Evolutionary conservation across 2,888 invertebrate genomes (phyloP).

Genomic region (Encarsia formosa): DNA sequence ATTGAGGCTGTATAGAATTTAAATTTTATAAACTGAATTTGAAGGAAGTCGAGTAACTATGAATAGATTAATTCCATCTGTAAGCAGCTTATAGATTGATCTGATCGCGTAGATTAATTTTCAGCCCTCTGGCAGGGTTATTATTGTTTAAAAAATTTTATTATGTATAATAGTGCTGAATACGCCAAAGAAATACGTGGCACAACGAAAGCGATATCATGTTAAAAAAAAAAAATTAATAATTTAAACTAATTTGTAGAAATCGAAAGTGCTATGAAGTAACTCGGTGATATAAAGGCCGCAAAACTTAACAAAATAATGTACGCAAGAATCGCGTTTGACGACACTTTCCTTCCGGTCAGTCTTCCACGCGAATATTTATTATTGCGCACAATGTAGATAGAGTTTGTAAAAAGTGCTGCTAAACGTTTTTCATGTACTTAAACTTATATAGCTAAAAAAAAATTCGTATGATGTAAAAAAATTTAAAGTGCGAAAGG

Average conservation of each 20-base stretch:
- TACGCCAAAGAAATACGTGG: slow-evolving; percentile 8
- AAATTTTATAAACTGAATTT: no score
- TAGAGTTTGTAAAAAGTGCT: slow-evolving; percentile 6
- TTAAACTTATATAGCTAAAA: background rate
- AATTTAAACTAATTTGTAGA: slow-evolving; percentile 5
- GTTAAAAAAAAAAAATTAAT: background rate
- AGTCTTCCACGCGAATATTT: slow-evolving; percentile 19
- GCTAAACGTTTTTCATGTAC: background rate
- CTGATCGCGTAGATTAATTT: slow-evolving; percentile 11
- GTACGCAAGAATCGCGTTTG: slow-evolving; percentile 13
- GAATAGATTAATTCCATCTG: slow-evolving; percentile 20
- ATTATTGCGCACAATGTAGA: slow-evolving; percentile 23
- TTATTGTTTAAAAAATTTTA: slow-evolving; percentile 7
- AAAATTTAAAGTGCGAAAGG: background rate
- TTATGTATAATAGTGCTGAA: slow-evolving; percentile 10
- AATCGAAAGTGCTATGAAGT: slow-evolving; percentile 11
- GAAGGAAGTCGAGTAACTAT: slow-evolving; percentile 6
- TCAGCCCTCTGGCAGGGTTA: slow-evolving; percentile 19
- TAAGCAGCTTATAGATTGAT: slow-evolving; percentile 32
- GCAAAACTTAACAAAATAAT: background rate
- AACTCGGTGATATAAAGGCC: background rate
- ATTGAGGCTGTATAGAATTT: no score
- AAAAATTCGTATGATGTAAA: background rate
- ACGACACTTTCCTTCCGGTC: slow-evolving; percentile 25
- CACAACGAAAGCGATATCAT: slow-evolving; percentile 13